Conservation (phyloP, 2,113 vertebrate species). For the Heteronetta atricapilla region DNA sequence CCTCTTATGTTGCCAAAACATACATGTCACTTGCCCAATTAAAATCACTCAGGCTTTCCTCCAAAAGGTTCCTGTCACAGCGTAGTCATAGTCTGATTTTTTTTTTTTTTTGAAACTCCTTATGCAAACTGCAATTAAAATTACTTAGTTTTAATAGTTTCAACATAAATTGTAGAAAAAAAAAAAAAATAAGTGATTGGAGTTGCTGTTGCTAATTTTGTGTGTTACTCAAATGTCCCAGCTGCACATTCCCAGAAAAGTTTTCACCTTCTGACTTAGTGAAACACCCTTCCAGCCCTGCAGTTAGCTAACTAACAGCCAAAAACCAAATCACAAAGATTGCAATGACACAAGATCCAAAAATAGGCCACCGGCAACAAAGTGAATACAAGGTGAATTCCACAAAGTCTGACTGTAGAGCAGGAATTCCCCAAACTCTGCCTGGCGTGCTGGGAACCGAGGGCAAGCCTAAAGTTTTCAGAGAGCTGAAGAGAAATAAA, state of each 20-base stretch:
- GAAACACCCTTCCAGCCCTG: neutral
- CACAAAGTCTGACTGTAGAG: neutral
- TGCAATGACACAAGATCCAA: neutral
- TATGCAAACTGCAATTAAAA: neutral
- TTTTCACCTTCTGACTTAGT: neutral
- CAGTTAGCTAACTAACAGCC: neutral
- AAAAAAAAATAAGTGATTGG: neutral
- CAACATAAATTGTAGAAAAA: neutral
- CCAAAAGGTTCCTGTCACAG: neutral
- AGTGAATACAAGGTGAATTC: neutral
- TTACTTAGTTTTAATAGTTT: neutral
- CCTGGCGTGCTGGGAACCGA: neutral
- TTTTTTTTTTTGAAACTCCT: neutral
- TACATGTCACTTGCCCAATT: neutral
- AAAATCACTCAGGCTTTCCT: neutral
- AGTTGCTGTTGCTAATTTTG: neutral
- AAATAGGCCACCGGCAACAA: neutral
- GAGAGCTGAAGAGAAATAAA: neutral
- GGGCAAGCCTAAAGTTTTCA: neutral
- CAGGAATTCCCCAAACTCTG: neutral
- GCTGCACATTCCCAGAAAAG: neutral
- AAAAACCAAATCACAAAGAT: neutral
- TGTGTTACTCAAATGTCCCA: accelerated
- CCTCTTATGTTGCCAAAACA: neutral
- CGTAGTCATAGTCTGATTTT: neutral